Base-by-base conservation (phyloP, 2,888 invertebrate species). In the Drosophila testacea region DNA sequence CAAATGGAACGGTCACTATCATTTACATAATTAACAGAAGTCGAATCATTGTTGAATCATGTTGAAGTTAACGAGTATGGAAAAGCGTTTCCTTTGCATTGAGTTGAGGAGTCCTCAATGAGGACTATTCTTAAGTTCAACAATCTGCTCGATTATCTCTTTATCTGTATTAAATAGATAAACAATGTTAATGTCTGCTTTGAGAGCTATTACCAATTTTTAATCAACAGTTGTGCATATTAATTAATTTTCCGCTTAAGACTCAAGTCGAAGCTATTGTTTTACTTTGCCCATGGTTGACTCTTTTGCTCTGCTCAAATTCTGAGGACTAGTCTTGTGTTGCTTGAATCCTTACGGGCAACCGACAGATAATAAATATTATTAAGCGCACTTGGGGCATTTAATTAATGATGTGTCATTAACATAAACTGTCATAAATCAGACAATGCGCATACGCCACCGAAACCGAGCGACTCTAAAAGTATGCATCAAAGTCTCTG, bases 321-420 rank as follows among this genome's bases (percentile, higher is more conserved):
- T 36, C 6, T 28, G 57, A 10, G 46, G 39, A 10, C 32, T 44
- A 22, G 16, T 10, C 28, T 13, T 38, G 16, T 46, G 11, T 22
- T 36, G 46, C 32, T 44, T 30, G 41, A 57, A 6, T 51, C 13
- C 27, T 57, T 22, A 7, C 32, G 16, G 32, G 36, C 44, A 51
- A 42, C 27, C 27, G 41, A 32, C 67, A 44, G 51, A 57, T 73
- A 59, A 61, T 57, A 51, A 59, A 61, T 57, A 51, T 47, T 59
- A 62, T 65, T 50, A 65, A 57, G 50, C 44, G 48, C 61, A 69
- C 76, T 79, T 76, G 65, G 73, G 75, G 47, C 73, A 65, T 77
- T 76, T 75, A 86, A 88, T 83, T 88, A 86, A 88, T 83, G 81
- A 76, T 76, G 67, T 78, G 86, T 57, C 86, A 86, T 69, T 78